Evolutionary conservation across 2,888 invertebrate genomes (phyloP), one percentile per base, ranked within the genome.

Genomic region (Drosophila infuscata): DNA sequence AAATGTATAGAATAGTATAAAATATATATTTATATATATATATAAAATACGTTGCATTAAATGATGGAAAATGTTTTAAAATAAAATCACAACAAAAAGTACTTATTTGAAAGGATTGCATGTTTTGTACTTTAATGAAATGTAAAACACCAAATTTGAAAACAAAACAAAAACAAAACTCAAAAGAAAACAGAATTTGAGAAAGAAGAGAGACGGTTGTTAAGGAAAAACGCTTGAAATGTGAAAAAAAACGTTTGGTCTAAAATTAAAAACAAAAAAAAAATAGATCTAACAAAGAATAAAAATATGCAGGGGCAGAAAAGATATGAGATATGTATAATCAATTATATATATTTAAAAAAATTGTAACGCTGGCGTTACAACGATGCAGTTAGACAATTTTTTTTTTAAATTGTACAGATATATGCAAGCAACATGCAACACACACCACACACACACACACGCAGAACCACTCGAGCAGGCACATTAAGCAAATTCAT

Each of bases 361-460:
- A 54, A 61, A 54, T 48, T 81, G 89, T 89, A 89, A 89, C 88
- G 88, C 85, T 89, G 89, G 89, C 85, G 88, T 85, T 89, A 89
- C 89, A 81, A 79, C 70, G 52, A 72, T 63, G 76, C 78, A 78
- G 78, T 78, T 80, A 72, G 71, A 86, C 76, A 54, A 72, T 67
- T 77, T 83, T 83, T 87, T 82, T 74, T 68, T 59, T 82, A 74
- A 82, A 77, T 82, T 83, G 74, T 72, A 83, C 83, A 85, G 71
- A 58, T 82, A 79, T 67, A 80, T 77, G 73, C 77, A 68, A 81
- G 48, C 58, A 66, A 66, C 49, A 80, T 57, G 43, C 38, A 63
- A 43, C 11, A 17, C n/a, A 66, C 54, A 25, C 25, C 25, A 69
- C n/a, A 63, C 38, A 58, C 51, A 65, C 11, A 66, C 41, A 72